Percentiles rank a stretch among this genome's conserved stretches.
Conservation (phyloP, 1,140 invertebrate genomes). For the Panonychus citri region DNA sequence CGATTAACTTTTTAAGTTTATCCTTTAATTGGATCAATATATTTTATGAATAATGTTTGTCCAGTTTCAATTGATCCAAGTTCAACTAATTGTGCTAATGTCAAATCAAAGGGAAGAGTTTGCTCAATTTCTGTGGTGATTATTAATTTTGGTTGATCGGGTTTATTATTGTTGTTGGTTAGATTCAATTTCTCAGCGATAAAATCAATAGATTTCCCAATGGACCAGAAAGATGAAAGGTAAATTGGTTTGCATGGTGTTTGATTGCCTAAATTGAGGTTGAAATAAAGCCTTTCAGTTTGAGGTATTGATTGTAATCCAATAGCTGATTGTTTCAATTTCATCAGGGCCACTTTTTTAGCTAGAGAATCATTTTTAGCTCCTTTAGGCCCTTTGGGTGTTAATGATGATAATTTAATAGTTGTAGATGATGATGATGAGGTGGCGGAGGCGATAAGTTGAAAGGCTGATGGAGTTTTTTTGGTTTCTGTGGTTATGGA, state of each 20-base stretch:
- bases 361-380: constrained; percentile 8
- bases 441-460: too few relatives aligned
- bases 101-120: not conserved
- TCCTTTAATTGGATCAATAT: not conserved
- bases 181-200: not conserved
- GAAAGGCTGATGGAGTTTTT: not conserved
- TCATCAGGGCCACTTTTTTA: constrained; percentile 7
- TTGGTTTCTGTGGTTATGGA: not conserved
- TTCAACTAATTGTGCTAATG: not conserved
- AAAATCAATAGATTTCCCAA: constrained; percentile 9
- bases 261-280: not conserved
- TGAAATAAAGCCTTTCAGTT: constrained; percentile 8
- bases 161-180: not conserved
- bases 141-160: not conserved
- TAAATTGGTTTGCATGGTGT: constrained; percentile 1
- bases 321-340: constrained; percentile 3
- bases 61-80: not conserved
- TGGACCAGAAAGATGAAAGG: constrained; percentile 5
- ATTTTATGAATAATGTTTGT: not conserved
- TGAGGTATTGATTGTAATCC: constrained; percentile 4
- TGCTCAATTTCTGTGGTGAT: not conserved
- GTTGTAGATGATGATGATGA: too few relatives aligned
- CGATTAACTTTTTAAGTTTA: not conserved
- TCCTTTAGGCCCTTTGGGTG: constrained; percentile 1
- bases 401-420: too few relatives aligned